Evolutionary conservation across 1,140 invertebrate genomes (phyloP), one percentile per base, ranked within the genome.

Genomic region (Trichoplusia ni): DNA sequence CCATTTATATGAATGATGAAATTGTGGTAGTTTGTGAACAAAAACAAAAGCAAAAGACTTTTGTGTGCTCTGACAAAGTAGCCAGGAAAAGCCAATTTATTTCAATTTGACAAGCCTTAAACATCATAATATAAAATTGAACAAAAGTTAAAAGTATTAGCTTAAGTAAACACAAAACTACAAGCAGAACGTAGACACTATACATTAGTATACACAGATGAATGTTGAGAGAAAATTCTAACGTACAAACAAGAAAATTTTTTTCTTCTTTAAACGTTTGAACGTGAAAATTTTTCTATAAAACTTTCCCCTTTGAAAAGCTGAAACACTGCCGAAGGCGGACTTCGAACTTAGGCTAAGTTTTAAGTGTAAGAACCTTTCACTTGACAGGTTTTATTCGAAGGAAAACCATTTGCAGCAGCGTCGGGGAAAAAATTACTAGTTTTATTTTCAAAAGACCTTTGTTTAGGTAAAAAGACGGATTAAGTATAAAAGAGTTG

Each of bases 361-460:
- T 58, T 58, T 42, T 18, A 58, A 44, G 51, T 31, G 21, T 40
- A 40, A 40, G 3, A 4, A 18, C 25, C 23, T 58, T 58, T 42
- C 23, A 44, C 38, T 44, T 31, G 54, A 58, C 54, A 58, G 54
- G 37, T 31, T 58, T 42, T 42, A 58, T 58, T 58, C 44, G 18
- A 58, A 58, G n/a, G 18, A 19, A 19, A 58, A 58, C 23, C 33
- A 54, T 54, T 54, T 38, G 8, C 19, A 54, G 21, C 4, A 6
- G 47, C 14, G 40, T n/a, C 11, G 19, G 9, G 14, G 13, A 40
- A 54, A 25, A 54, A 37, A 16, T 25, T 54, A 14, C 33, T 29
- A 38, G 51, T 40, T 54, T 21, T 18, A 38, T 2, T 25, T 38
- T 27, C 9, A 21, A 51, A 11, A 5, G 2, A 19, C 2, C n/a